Evolutionary conservation across 1,140 invertebrate genomes (phyloP), one percentile per base, ranked within the genome.

Genomic region (Drosophila pallidifrons): DNA sequence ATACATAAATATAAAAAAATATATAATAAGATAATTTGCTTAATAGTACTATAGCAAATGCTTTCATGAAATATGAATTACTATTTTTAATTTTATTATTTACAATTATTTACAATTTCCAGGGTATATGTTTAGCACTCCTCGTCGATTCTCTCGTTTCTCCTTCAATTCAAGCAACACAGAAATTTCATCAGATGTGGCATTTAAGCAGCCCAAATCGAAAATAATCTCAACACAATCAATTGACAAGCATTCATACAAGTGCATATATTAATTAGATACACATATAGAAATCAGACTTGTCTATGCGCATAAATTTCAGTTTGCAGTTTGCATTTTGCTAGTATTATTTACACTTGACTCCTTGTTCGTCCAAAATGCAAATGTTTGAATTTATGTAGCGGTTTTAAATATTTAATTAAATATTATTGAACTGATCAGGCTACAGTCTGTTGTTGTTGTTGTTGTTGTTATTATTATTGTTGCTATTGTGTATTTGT

Each of bases 381-480:
- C 83, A 83, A 86, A 87, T 88, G 80, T 83, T 88, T 83, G 74
- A 78, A 91, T 91, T 91, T 91, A 91, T 91, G 82, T 68, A 85
- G 82, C 79, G 90, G 82, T 90, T 91, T 89, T 83, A 79, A 91
- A 87, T 91, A 88, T 91, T 91, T 91, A 91, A 91, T 91, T 91
- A 78, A 88, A 91, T 91, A 91, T 91, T 88, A 91, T 88, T 79
- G 81, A 88, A 77, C 69, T 77, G 81, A 65, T 77, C 66, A 60
- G 69, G 35, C 35, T 10, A 38, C 35, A 10, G 72, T 41, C 49
- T 47, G 57, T 41, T 66, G 20, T 25, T 70, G 69, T 58, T 68
- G 30, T 6, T 71, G 11, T 55, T 6, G 3, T 57, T 68, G 30
- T 6, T 71, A 8, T 55, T 6, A 1, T 57, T 43, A 3, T 38